Conservation (phyloP, 2,888 invertebrate genomes). For the Tortrix viridana region DNA sequence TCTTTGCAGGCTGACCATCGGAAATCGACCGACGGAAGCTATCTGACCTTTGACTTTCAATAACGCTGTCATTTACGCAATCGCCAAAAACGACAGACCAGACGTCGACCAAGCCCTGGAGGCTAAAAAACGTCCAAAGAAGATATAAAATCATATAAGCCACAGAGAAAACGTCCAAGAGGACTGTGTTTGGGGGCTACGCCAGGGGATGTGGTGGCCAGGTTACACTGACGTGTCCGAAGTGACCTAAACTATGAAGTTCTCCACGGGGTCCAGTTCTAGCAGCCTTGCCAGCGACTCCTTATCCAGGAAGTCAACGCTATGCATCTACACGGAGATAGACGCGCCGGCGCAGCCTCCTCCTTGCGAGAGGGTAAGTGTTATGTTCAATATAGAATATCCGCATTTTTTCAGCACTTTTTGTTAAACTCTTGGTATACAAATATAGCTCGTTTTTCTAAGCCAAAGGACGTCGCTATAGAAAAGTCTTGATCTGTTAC, state of each 20-base stretch:
- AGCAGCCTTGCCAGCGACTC: constrained; percentile 87
- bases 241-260: constrained; percentile 84
- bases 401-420: too few relatives aligned
- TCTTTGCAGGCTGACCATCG: constrained; percentile 70
- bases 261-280: constrained; percentile 86
- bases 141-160: too few relatives aligned
- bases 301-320: constrained; percentile 86
- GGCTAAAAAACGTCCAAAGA: too few relatives aligned
- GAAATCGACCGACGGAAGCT: constrained; percentile 53
- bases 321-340: constrained; percentile 86
- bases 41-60: constrained; percentile 47
- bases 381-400: too few relatives aligned
- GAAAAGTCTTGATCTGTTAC: constrained; percentile 1
- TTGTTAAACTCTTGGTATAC: too few relatives aligned
- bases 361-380: constrained; percentile 82
- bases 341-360: constrained; percentile 70
- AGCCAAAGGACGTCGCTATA: too few relatives aligned
- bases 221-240: constrained; percentile 73
- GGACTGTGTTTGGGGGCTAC: constrained; percentile 37
- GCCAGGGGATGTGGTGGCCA: constrained; percentile 68
- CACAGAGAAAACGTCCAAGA: background rate
- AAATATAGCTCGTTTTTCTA: too few relatives aligned
- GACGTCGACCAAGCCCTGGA: too few relatives aligned
- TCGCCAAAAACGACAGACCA: background rate
- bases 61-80: constrained; percentile 55